These are phyloP conservation scores for Oreochromis spilurus DNA, from an alignment of 2,113 vertebrate species.

Conservation along the genomic window DNA sequence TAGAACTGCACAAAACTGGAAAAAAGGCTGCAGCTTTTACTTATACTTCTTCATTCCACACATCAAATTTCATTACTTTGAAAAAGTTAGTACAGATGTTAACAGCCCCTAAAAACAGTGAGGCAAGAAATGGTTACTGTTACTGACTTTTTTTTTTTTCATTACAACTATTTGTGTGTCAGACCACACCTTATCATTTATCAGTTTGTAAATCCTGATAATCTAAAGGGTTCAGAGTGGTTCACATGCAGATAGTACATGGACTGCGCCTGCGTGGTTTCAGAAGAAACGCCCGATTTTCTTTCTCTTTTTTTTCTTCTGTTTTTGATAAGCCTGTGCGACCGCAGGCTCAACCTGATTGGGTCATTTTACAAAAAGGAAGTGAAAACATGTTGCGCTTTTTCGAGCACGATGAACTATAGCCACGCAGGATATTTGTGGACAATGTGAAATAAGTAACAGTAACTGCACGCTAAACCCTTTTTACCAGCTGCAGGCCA, in stretches of 20 bases:
- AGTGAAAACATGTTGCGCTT: background rate
- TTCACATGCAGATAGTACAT: background rate
- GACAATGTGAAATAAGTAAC: background rate
- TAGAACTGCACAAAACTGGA: background rate
- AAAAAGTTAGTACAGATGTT: background rate
- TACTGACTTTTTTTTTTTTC: fast-evolving
- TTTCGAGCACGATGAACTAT: background rate
- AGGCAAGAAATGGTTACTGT: background rate
- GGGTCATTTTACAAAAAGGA: constrained; percentile 9
- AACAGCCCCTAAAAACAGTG: background rate
- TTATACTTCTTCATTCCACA: background rate
- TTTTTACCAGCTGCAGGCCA: background rate
- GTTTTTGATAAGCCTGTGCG: background rate
- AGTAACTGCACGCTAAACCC: background rate
- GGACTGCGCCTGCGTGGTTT: background rate
- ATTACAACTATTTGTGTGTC: background rate
- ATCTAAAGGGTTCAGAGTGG: background rate
- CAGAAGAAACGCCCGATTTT: background rate
- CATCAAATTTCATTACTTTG: background rate
- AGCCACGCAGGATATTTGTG: background rate
- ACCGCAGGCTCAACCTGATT: background rate
- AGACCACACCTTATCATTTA: background rate
- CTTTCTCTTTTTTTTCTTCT: background rate
- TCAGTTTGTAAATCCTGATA: background rate
- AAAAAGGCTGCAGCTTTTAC: background rate